Conservation (phyloP, 2,797 vertebrate species). For the Ptychobarbus kaznakovi region DNA sequence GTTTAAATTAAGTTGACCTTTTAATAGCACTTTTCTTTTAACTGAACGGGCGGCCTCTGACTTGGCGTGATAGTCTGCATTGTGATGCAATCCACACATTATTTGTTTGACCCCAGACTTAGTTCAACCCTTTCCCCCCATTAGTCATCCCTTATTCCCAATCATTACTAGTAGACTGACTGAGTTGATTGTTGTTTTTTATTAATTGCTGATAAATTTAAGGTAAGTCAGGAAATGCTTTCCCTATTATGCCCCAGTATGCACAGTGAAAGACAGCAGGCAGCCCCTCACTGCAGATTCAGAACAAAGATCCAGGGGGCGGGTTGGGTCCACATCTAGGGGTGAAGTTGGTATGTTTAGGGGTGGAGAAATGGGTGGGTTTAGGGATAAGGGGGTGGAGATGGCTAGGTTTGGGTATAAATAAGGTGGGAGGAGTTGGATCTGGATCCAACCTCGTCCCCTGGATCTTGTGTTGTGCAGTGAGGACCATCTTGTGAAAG, state of each 20-base stretch:
- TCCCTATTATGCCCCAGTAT: background rate
- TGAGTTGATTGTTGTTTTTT: background rate
- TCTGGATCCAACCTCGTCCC: too few relatives aligned
- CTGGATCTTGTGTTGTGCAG: too few relatives aligned
- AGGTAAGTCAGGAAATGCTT: background rate
- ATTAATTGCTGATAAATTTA: background rate
- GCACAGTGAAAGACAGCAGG: background rate
- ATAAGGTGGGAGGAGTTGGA: too few relatives aligned
- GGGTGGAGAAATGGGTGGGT: too few relatives aligned
- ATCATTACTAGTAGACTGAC: background rate
- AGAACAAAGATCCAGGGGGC: too few relatives aligned
- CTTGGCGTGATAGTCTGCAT: background rate
- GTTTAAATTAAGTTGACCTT: background rate
- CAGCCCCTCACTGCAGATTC: too few relatives aligned
- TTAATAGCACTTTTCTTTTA: background rate
- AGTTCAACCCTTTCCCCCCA: background rate
- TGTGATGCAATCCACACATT: constrained; percentile 14
- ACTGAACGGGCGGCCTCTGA: too few relatives aligned
- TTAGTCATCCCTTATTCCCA: background rate
- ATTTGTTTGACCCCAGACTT: background rate
- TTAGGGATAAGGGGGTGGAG: too few relatives aligned
- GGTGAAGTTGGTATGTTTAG: too few relatives aligned
- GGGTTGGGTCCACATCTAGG: too few relatives aligned
- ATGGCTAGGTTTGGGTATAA: too few relatives aligned
- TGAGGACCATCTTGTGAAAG: background rate